A percentile compares a stretch with the other conserved stretches of the same genome.
Conservation (phyloP, 1,140 invertebrate genomes). For the Halyomorpha halys region DNA sequence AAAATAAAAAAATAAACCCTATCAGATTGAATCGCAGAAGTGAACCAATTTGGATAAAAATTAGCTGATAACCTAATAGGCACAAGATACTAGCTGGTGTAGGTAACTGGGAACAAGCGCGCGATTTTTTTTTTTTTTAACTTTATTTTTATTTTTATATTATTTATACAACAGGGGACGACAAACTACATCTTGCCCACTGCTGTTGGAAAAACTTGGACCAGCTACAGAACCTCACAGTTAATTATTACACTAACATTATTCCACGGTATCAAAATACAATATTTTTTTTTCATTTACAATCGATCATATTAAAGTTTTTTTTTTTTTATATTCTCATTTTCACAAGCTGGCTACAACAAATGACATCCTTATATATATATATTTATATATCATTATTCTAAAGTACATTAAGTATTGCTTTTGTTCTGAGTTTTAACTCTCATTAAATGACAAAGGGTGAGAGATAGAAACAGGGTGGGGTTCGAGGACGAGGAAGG, state of each 20-base stretch:
- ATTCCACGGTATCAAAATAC: slow-evolving; percentile 27
- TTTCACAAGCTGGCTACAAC: slow-evolving; percentile 23
- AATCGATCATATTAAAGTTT: slow-evolving; percentile 22
- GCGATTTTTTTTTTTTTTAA: too few relatives aligned
- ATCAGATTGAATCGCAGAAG: too few relatives aligned
- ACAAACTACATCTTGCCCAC: too few relatives aligned
- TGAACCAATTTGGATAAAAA: too few relatives aligned
- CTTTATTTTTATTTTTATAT: too few relatives aligned
- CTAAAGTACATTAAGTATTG: slow-evolving; percentile 28
- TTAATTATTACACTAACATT: slow-evolving; percentile 16
- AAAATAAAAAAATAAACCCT: too few relatives aligned
- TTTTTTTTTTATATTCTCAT: slow-evolving; percentile 5
- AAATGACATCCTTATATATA: slow-evolving; percentile 24
- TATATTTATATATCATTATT: slow-evolving; percentile 15
- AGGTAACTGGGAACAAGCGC: neutral
- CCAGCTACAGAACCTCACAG: slow-evolving; percentile 26
- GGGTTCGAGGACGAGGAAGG: slow-evolving; percentile 7
- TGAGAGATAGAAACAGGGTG: slow-evolving; percentile 11
- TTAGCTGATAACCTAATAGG: too few relatives aligned
- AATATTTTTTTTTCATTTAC: slow-evolving; percentile 26
- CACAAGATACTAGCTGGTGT: neutral
- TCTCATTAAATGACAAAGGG: slow-evolving; percentile 9
- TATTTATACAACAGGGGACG: too few relatives aligned
- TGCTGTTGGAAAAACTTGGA: slow-evolving; percentile 17
- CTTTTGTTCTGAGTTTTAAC: slow-evolving; percentile 26